These are phyloP conservation scores for Temnothorax rugatulus DNA, from an alignment of 2,888 invertebrate genomes.

Conservation along the genomic window DNA sequence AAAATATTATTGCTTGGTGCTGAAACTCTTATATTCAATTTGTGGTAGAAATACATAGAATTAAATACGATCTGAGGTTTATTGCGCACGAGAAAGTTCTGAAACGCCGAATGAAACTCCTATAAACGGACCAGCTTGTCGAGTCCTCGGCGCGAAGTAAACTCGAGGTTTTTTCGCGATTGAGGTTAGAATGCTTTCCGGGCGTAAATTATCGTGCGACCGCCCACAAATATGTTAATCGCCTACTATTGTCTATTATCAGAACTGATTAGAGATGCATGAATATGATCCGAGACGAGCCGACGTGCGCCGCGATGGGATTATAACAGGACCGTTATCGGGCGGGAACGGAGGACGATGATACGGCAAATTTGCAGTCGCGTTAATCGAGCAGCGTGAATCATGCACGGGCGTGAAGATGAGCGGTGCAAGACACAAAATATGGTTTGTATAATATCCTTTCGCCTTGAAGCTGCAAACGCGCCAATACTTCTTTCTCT, in stretches of 20 bases:
- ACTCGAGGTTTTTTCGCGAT: background rate
- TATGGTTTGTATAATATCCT: conserved; percentile 68
- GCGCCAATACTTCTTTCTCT: too few species aligned
- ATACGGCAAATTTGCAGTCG: background rate
- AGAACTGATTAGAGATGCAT: background rate
- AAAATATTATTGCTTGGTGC: too few species aligned
- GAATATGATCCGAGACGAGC: too few species aligned
- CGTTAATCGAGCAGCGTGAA: conserved; percentile 14
- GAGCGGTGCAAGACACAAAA: conserved; percentile 69
- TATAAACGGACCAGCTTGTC: background rate
- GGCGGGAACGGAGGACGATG: background rate
- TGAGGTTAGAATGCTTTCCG: conserved; percentile 18
- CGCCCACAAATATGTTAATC: background rate
- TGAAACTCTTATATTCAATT: background rate
- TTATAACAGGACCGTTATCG: background rate
- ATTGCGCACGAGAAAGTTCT: background rate
- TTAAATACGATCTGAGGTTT: background rate
- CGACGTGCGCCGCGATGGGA: background rate
- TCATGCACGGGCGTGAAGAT: conserved; percentile 61
- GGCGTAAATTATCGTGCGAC: too few species aligned
- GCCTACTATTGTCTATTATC: background rate
- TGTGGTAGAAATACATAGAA: background rate
- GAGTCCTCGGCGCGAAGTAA: background rate
- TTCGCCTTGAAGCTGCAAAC: too few species aligned
- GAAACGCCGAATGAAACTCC: background rate